Conservation (phyloP, 2,113 vertebrate species). For the Poeciliopsis prolifica region DNA sequence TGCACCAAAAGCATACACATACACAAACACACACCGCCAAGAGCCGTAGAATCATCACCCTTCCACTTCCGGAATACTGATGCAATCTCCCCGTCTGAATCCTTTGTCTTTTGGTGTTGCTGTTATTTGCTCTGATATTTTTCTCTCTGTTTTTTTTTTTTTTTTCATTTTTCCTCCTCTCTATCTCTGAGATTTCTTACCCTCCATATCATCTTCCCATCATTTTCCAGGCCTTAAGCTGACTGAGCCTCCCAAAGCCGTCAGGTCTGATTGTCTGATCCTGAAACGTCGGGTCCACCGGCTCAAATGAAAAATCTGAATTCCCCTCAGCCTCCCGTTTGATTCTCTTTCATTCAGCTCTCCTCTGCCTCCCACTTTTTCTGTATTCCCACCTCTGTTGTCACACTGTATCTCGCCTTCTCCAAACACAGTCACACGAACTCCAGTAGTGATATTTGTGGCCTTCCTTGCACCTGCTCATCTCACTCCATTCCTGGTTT, state of each 20-base stretch:
- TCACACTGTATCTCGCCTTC: conserved; percentile 25
- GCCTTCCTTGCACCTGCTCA: conserved; percentile 47
- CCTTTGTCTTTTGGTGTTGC: conserved; percentile 60
- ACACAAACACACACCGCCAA: conserved; percentile 8
- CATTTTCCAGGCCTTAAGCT: conserved; percentile 69
- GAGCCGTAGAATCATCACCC: conserved; percentile 43
- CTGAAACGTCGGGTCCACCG: conserved; percentile 57
- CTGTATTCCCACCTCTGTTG: conserved; percentile 44
- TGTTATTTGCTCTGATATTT: conserved; percentile 57
- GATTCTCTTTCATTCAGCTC: conserved; percentile 63
- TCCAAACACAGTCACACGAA: conserved; percentile 9
- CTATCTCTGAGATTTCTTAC: conserved; percentile 53
- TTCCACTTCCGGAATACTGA: conserved; percentile 44
- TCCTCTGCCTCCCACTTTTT: conserved; percentile 35
- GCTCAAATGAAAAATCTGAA: conserved; percentile 73
- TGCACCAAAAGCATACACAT: conserved; percentile 30
- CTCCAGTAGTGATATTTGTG: conserved; percentile 46
- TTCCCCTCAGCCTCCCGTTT: conserved; percentile 69
- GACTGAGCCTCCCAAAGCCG: conserved; percentile 73
- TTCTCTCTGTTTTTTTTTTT: conserved; percentile 43
- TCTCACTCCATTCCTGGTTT: conserved; percentile 34
- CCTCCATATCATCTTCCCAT: conserved; percentile 67
- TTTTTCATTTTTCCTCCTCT: conserved; percentile 22
- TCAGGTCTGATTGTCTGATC: conserved; percentile 75
- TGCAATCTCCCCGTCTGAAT: conserved; percentile 54